These are phyloP conservation scores for Meda fulgida DNA, from an alignment of 2,797 vertebrate species.

Conservation along the genomic window DNA sequence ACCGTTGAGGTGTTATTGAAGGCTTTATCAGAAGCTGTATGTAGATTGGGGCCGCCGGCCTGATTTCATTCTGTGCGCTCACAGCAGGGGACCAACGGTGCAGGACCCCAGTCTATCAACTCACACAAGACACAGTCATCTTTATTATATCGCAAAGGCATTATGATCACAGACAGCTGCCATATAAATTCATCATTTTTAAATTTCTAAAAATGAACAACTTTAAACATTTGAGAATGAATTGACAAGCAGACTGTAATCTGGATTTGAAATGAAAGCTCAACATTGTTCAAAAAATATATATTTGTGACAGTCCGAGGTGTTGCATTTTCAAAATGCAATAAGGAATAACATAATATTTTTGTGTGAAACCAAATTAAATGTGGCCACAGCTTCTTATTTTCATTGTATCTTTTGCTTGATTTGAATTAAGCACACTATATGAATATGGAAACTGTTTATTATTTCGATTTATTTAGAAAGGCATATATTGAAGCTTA, in stretches of 20 bases:
- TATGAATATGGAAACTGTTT: not conserved
- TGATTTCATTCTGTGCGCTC: slow-evolving; percentile 43
- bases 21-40: slow-evolving; percentile 32
- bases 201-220: not conserved
- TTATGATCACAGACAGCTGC: not conserved
- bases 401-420: not conserved
- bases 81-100: slow-evolving; percentile 45
- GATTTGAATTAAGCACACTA: not conserved
- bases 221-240: not conserved
- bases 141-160: not conserved
- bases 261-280: not conserved
- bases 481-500: not conserved
- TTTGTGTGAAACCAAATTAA: not conserved
- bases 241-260: not conserved
- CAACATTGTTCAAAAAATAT: not conserved
- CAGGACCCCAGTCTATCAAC: slow-evolving; percentile 49
- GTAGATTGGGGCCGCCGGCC: slow-evolving; percentile 33
- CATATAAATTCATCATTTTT: not conserved
- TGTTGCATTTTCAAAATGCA: not conserved
- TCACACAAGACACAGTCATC: slow-evolving; percentile 40
- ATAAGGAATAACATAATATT: not conserved
- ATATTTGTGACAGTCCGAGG: not conserved
- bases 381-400: not conserved
- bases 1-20: not conserved
- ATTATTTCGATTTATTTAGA: not conserved